These are phyloP conservation scores for Agrochola circellaris DNA, from an alignment of 2,888 invertebrate genomes.

Conservation along the genomic window DNA sequence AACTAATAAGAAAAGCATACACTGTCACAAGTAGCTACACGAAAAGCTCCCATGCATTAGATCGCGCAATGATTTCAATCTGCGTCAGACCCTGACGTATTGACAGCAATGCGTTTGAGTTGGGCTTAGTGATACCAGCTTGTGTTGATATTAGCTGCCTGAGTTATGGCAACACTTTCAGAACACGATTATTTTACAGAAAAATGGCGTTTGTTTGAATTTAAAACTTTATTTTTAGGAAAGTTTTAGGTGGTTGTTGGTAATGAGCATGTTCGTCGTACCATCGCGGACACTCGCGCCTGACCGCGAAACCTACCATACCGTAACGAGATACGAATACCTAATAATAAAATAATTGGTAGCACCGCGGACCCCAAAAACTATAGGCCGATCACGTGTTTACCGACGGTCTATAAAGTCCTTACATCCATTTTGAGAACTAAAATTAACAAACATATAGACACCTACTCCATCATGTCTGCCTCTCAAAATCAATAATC, in stretches of 20 bases:
- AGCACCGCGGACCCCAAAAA: no score
- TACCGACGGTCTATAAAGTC: no score
- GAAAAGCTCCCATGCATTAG: background rate
- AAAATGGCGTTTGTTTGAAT: conserved; percentile 12
- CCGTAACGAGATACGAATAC: no score
- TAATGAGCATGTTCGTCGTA: background rate
- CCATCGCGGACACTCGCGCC: no score
- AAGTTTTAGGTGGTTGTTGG: background rate
- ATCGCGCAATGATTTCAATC: background rate
- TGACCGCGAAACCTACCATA: no score
- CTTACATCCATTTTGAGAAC: no score
- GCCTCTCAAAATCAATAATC: no score
- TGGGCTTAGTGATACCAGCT: conserved; percentile 2
- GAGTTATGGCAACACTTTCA: conserved; percentile 16
- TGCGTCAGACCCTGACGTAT: background rate
- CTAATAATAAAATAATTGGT: no score
- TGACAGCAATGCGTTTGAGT: conserved; percentile 5
- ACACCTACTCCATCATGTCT: no score
- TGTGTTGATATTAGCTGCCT: background rate
- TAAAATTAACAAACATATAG: no score
- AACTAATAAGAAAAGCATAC: background rate
- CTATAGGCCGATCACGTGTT: no score
- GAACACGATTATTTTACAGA: background rate
- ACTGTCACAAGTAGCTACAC: no score
- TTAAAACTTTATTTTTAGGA: background rate